Base-by-base conservation (phyloP, 2,113 vertebrate species). In the Silurus asotus region DNA sequence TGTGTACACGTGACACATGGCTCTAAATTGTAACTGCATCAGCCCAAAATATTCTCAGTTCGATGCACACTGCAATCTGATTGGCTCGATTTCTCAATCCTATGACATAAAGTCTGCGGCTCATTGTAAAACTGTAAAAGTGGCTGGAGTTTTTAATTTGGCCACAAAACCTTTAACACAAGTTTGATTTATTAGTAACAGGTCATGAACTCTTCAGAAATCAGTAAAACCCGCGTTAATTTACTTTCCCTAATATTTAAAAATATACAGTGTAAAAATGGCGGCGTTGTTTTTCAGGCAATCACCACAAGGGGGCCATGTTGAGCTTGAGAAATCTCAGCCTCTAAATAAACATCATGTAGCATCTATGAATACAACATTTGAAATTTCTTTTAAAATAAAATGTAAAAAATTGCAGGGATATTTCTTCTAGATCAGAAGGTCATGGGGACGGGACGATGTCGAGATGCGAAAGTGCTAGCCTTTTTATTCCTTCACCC, bases 251-350 rank as follows among this genome's bases (percentile, higher is more conserved):
- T 51, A 5, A 6, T 74, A 23, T 37, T 37, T 37, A 37, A 37
- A 37, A 37, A 19, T 5, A 19, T 0, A 19, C 6, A 70, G 51
- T 51, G 4, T n/a, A 13, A 0, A 51, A n/a, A 51, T 11, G 2
- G 19, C 53, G 28, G 53, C 51, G 45, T 8, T 37, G 8, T 3
- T 8, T 56, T 58, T 56, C 14, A 58, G 0, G 8, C 37, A 72
- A 48, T 59, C 10, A 23, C 82, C 89, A 88, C 89, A 64, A 88
- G 89, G 88, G 84, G 82, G 79, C 58, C 51, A 23, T 49, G 55
- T 87, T 84, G 84, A 84, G 77, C 82, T 76, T 61, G 0, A 37
- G 0, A 53, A 72, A 13, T 13, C n/a, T 72, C 55, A 51, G 64
- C 23, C 25, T 23, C 23, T 10, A 64, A 4, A 55, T 37, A 0